Evolutionary conservation across 2,113 vertebrate genomes (phyloP).

Genomic region (Vidua macroura): DNA sequence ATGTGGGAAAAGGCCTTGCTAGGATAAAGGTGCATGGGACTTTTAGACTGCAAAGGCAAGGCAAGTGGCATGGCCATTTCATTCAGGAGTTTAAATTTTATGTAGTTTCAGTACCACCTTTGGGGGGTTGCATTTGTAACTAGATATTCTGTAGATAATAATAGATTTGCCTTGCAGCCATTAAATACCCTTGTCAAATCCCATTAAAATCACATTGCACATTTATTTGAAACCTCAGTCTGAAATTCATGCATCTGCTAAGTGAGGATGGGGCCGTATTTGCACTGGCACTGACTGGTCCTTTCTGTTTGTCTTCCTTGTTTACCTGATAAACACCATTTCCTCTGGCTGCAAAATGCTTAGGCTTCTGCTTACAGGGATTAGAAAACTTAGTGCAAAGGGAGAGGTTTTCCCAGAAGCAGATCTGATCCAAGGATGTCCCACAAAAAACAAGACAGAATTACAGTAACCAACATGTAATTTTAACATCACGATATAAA

Average conservation of each 20-base stretch:
- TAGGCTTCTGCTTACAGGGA: constrained; percentile 31
- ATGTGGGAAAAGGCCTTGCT: constrained; percentile 74
- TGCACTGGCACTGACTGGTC: background rate
- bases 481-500: constrained; percentile 74
- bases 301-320: constrained; percentile 29
- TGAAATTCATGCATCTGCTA: constrained; percentile 47
- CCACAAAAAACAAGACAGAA: constrained; percentile 67
- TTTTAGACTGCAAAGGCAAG: constrained; percentile 59
- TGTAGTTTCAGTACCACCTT: constrained; percentile 8
- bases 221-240: constrained; percentile 32
- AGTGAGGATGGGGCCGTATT: constrained; percentile 63
- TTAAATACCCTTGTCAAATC: constrained; percentile 61
- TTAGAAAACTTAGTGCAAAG: constrained; percentile 20
- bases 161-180: constrained; percentile 50
- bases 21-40: constrained; percentile 49
- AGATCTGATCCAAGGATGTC: constrained; percentile 30
- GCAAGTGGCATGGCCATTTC: constrained; percentile 56
- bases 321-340: constrained; percentile 40
- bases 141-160: constrained; percentile 64
- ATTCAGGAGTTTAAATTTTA: background rate
- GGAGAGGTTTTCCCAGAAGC: constrained; percentile 52
- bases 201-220: constrained; percentile 62
- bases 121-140: constrained; percentile 18
- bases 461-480: constrained; percentile 71
- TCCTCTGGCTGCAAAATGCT: constrained; percentile 4